Base-by-base conservation (phyloP, 1,140 invertebrate species). In the Drosophila watanabei region DNA sequence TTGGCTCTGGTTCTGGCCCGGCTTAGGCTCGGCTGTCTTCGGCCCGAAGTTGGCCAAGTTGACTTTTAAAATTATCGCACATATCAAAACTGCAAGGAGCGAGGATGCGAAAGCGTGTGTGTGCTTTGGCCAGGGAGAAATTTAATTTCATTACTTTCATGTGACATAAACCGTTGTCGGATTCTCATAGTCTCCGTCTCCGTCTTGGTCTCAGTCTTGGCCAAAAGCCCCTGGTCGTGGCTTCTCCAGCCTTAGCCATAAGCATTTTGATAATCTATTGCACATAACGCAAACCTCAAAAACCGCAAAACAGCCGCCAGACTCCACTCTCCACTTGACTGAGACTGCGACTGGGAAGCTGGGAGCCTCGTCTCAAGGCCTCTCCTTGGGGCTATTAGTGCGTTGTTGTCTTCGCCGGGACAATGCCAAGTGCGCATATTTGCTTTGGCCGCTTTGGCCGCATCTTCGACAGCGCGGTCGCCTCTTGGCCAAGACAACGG, bases 191-290 rank as follows among this genome's bases (percentile, higher is more conserved):
- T 13, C 69, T 60, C 62, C 46, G 70, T 59, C 49, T 43, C n/a
- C 28, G 39, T 16, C 65, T 58, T 63, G 51, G 71, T 61, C 51
- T 45, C 33, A 33, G 73, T 78, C 79, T 78, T 62, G 63, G 80
- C 57, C 71, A 46, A 59, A 33, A 59, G 62, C 56, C 43, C 6
- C 4, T 69, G 64, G 60, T 76, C 73, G 75, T 77, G 75, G 41
- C 73, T 60, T 64, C 54, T 66, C 49, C 48, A 37, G 49, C 54
- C 69, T 43, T 28, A 39, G 37, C 69, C 41, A 61, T 72, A 79
- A 88, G 86, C 87, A 89, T 89, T 89, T 90, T 89, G 86, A 89
- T 89, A 89, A 89, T 89, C 87, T 89, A 90, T 89, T 89, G 85
- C 86, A 86, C 86, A 89, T 89, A 89, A 89, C 85, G 85, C 85